phyloP scores from a whole-genome alignment of 2,797 vertebrate species.

The Periparus ater region DNA sequence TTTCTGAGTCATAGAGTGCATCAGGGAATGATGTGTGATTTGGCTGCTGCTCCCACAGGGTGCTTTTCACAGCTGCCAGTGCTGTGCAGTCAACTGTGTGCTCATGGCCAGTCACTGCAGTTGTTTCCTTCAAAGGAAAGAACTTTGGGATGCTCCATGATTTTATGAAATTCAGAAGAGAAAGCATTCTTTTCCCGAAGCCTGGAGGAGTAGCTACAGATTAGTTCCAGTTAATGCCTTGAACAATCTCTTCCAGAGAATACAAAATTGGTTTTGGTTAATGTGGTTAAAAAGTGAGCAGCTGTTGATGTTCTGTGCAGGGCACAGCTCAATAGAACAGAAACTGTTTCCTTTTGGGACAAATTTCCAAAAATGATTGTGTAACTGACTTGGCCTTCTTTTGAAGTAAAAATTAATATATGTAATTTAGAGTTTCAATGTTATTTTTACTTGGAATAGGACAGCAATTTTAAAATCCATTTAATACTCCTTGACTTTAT shows the following conservation, averaged over 20 bases:
- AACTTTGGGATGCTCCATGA: background rate
- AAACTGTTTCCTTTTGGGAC: background rate
- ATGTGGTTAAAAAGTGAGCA: background rate
- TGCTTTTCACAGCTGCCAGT: background rate
- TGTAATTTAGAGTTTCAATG: background rate
- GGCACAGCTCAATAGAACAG: background rate
- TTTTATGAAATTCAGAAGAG: background rate
- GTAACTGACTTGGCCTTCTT: background rate
- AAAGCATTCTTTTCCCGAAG: background rate
- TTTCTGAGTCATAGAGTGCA: background rate
- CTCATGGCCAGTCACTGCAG: background rate
- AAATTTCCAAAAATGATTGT: background rate
- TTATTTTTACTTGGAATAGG: background rate
- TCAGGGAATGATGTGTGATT: background rate
- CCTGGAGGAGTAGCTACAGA: background rate
- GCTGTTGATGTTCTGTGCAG: background rate
- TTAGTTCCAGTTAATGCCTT: background rate
- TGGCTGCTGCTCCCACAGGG: background rate
- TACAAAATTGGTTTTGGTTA: background rate
- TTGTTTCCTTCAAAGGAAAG: constrained; percentile 4
- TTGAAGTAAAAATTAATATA: background rate
- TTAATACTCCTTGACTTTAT: background rate
- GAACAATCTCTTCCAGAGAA: constrained; percentile 2
- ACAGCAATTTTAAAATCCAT: background rate
- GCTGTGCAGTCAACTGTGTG: background rate